Percentiles rank a stretch among this genome's conserved stretches.
Conservation (phyloP, 2,888 invertebrate species). For the Oscheius sp. region DNA sequence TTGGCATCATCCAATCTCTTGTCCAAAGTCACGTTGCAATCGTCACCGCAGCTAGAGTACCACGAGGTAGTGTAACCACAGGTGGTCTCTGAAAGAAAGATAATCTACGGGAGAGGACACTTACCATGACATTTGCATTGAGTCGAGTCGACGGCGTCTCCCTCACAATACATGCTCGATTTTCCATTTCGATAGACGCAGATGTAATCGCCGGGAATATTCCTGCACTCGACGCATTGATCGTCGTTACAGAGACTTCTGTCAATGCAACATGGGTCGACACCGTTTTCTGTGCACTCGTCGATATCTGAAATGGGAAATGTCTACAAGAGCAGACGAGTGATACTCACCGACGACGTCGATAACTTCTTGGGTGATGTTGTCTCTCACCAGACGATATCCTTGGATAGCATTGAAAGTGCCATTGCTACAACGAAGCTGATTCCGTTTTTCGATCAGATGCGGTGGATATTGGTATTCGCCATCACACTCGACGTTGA, state of each 20-base stretch:
- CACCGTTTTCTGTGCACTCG: conserved; percentile 20
- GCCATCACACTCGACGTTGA: conserved; percentile 11
- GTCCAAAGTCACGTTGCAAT: conserved; percentile 7
- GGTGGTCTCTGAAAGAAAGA: not conserved
- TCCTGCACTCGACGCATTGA: conserved; percentile 22
- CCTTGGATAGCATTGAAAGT: conserved; percentile 6
- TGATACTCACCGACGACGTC: conserved; percentile 19
- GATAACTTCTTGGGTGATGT: not conserved
- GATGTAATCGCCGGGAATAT: conserved; percentile 14
- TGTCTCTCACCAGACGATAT: conserved; percentile 24
- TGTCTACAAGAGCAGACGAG: not conserved
- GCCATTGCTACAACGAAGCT: not conserved
- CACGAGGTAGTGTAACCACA: conserved; percentile 15
- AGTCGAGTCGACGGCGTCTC: not conserved
- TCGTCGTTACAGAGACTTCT: conserved; percentile 2
- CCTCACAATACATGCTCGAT: not conserved
- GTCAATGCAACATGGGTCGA: conserved; percentile 5
- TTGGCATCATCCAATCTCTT: conserved; percentile 5
- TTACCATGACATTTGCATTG: conserved; percentile 24
- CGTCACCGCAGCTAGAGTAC: conserved; percentile 17
- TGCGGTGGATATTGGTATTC: not conserved
- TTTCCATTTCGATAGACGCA: conserved; percentile 6
- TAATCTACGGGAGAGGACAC: no score
- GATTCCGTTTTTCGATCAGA: not conserved
- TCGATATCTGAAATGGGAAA: conserved; percentile 27